Evolutionary conservation across 1,140 invertebrate genomes (phyloP).

Genomic region (Bilobella aurantiaca): DNA sequence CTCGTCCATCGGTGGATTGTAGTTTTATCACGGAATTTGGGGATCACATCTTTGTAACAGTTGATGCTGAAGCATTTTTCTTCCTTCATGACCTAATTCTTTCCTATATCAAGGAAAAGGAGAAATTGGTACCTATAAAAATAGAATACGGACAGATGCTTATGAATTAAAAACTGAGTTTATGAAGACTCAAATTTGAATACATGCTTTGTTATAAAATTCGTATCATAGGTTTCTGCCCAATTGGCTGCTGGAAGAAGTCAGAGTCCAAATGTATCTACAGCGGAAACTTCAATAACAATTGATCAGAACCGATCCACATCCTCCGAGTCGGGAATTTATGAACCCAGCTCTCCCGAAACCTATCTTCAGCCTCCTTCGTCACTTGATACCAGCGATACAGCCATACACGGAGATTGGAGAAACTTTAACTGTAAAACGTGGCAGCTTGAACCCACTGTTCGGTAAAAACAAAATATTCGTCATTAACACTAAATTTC

Average conservation of each 20-base stretch:
- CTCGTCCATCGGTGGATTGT: constrained; percentile 82
- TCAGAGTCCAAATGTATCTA: constrained; percentile 28
- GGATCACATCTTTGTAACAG: constrained; percentile 94
- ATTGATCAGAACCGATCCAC: too few species aligned
- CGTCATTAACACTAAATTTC: constrained; percentile 7
- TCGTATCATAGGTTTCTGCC: constrained; percentile 23
- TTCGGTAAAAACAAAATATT: constrained; percentile 52
- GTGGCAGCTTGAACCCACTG: constrained; percentile 95
- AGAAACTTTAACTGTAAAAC: constrained; percentile 87
- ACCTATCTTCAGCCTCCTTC: not conserved
- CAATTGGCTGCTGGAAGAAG: constrained; percentile 31
- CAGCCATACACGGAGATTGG: constrained; percentile 66
- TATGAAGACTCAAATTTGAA: too few species aligned
- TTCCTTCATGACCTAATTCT: constrained; percentile 94
- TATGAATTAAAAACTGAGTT: too few species aligned
- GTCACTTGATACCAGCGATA: constrained; percentile 12
- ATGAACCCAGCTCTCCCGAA: too few species aligned
- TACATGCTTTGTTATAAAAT: too few species aligned
- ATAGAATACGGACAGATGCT: not conserved
- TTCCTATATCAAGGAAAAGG: constrained; percentile 86
- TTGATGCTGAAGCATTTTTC: constrained; percentile 94
- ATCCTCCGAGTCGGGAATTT: too few species aligned
- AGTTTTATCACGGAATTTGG: constrained; percentile 97
- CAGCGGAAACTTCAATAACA: too few species aligned
- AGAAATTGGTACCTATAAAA: constrained; percentile 53